Evolutionary conservation across 2,113 vertebrate genomes (phyloP).

Genomic region (Macheiramphus alcinus): DNA sequence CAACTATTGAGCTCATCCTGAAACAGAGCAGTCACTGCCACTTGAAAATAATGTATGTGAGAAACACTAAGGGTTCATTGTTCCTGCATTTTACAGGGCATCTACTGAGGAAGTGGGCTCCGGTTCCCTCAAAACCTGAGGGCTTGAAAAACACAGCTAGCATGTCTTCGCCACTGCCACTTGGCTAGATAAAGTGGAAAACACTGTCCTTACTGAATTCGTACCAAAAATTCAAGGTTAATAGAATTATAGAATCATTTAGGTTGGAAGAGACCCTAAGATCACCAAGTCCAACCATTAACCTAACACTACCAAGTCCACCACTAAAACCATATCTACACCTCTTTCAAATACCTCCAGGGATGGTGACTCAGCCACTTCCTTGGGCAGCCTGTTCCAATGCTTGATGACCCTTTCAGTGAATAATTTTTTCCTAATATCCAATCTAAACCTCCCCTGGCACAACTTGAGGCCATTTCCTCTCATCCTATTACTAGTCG

Average conservation of each 20-base stretch:
- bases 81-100: neutral
- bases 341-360: too few species aligned
- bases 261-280: neutral
- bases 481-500: neutral
- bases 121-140: neutral
- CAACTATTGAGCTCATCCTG: neutral
- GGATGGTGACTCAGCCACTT: neutral
- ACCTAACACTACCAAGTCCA: neutral
- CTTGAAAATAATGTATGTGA: neutral
- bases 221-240: neutral
- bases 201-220: neutral
- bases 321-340: too few species aligned
- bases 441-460: neutral
- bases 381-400: neutral
- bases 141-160: neutral
- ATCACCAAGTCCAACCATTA: neutral
- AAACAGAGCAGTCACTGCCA: neutral
- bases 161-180: neutral
- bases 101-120: neutral
- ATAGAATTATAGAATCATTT: neutral
- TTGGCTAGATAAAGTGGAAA: neutral
- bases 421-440: neutral
- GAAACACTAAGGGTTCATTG: neutral
- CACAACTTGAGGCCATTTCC: neutral
- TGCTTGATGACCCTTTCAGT: neutral